Evolutionary conservation across 2,113 vertebrate species (phyloP).

Genomic region (Silurus meridionalis): DNA sequence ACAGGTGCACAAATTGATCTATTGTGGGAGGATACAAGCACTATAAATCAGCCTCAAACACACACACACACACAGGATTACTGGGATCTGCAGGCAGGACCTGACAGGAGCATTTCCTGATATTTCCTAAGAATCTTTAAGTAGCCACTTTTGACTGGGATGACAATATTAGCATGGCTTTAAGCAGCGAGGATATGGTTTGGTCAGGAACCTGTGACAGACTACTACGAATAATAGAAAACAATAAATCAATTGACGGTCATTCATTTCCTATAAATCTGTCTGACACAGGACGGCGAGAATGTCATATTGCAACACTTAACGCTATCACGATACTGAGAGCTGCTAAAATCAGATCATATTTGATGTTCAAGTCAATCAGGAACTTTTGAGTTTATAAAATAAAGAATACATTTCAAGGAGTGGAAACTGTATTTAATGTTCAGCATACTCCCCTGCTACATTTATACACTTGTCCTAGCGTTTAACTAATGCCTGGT

Average conservation of each 20-base stretch:
- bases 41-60: constrained; percentile 57
- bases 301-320: background rate
- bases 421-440: too few relatives aligned
- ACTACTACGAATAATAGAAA: background rate
- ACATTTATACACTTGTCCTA: too few relatives aligned
- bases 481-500: too few relatives aligned
- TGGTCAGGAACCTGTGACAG: background rate
- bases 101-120: background rate
- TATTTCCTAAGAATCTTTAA: background rate
- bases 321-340: background rate
- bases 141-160: background rate
- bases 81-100: background rate
- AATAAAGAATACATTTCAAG: too few relatives aligned
- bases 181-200: background rate
- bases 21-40: constrained; percentile 53
- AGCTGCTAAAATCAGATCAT: background rate
- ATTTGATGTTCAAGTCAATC: too few relatives aligned
- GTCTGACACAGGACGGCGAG: background rate
- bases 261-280: background rate
- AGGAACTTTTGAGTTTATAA: too few relatives aligned
- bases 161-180: background rate
- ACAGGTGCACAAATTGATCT: constrained; percentile 37
- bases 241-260: background rate
- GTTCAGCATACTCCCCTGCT: too few relatives aligned
- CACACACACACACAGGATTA: background rate